Percentiles rank a stretch among this genome's conserved stretches.
phyloP scores from a whole-genome alignment of 2,113 vertebrate genomes.

The Chaenocephalus aceratus region DNA sequence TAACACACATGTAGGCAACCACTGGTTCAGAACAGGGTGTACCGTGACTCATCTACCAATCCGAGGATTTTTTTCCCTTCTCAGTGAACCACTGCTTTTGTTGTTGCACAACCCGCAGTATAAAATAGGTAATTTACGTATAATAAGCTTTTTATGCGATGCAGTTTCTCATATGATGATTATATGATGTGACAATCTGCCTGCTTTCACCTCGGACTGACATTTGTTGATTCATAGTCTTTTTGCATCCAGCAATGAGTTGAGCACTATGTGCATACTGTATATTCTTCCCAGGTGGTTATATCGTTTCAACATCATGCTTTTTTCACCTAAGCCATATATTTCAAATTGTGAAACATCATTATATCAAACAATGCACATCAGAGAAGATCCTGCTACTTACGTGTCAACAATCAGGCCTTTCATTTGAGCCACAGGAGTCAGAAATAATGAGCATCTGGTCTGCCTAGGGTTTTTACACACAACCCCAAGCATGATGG shows the following conservation, averaged over 20 bases:
- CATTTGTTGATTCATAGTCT: constrained; percentile 34
- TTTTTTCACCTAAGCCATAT: neutral
- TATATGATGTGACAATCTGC: constrained; percentile 24
- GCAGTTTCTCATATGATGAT: constrained; percentile 1
- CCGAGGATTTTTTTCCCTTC: constrained; percentile 23
- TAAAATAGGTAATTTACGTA: constrained; percentile 31
- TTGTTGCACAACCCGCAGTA: constrained; percentile 32
- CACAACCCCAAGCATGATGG: constrained; percentile 41
- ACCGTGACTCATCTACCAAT: constrained; percentile 64
- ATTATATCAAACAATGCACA: constrained; percentile 30
- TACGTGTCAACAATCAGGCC: constrained; percentile 2
- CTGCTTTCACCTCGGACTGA: constrained; percentile 28
- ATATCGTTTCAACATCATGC: neutral
- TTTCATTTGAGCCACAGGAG: constrained; percentile 39
- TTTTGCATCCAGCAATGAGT: constrained; percentile 10
- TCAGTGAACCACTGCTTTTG: constrained; percentile 38
- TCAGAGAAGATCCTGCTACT: neutral
- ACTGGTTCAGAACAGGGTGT: constrained; percentile 59
- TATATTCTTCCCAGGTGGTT: constrained; percentile 18
- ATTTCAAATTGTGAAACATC: constrained; percentile 19
- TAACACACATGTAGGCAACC: constrained; percentile 59
- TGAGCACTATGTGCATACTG: no score
- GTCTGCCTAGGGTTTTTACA: constrained; percentile 41
- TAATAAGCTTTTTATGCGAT: constrained; percentile 19
- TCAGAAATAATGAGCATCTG: constrained; percentile 45